Evolutionary conservation across 2,888 invertebrate genomes (phyloP), one percentile per base, ranked within the genome.

Genomic region (Agonopterix heracliana): DNA sequence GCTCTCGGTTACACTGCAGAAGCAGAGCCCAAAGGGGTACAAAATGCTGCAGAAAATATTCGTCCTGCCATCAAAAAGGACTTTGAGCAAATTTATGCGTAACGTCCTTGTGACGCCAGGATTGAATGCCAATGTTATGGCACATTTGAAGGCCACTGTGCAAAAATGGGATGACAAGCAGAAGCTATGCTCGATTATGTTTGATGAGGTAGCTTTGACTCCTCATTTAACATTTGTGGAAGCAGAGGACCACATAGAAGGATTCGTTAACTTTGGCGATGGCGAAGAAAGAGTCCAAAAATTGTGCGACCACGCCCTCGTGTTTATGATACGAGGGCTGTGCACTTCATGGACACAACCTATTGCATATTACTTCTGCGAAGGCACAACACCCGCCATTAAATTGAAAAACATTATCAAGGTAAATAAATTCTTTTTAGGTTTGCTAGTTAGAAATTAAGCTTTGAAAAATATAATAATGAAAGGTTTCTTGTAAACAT

Each of bases 321-420:
- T 62, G 0, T 60, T 62, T 9, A 58, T 61, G 57, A 2, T 63
- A n/a, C n/a, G n/a, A n/a, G n/a, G n/a, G n/a, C n/a, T n/a, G n/a
- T n/a, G n/a, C n/a, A n/a, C 0, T 63, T 0, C 41, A 3, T 57
- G 62, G 62, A 5, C 51, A 17, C 58, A 60, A 38, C 14, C 36
- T 17, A 7, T 64, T 9, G 54, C 54, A 5, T 60, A 50, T 48
- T 62, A 61, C 45, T 62, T 63, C 38, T 64, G 60, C 54, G 57
- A 57, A 49, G 61, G 61, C 0, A 55, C 60, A 11, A 50, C 51
- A 9, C 44, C 60, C 8, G 54, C 59, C 40, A 44, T 54, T 43
- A 43, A 14, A 34, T 12, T 63, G 1, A 26, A 46, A 52, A 54
- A 51, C 3, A 61, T 62, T 42, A 49, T 63, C 14, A 61, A 14